Percentiles rank a stretch among this genome's conserved stretches.
These are phyloP conservation scores for Fulmarus glacialis DNA, from an alignment of 2,113 vertebrate genomes.

Conservation along the genomic window DNA sequence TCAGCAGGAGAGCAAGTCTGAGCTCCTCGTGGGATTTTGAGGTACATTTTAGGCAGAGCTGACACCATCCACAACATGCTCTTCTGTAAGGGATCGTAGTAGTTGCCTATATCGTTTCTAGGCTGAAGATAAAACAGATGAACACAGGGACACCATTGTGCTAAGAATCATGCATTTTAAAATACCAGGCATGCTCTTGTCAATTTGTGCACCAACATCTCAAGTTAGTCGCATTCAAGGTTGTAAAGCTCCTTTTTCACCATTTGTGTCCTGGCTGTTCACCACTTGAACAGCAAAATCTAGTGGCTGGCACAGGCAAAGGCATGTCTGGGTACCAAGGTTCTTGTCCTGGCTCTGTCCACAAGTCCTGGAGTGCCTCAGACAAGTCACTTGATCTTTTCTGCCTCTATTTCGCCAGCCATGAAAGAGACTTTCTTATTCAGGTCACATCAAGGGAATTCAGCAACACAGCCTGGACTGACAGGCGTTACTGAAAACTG, in stretches of 20 bases:
- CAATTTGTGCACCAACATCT: not conserved
- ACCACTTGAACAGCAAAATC: not conserved
- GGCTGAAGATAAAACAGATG: not conserved
- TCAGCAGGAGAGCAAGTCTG: not conserved
- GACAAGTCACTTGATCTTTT: not conserved
- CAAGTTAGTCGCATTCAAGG: not conserved
- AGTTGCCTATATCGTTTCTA: not conserved
- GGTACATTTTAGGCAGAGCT: not conserved
- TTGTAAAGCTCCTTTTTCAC: not conserved
- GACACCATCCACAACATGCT: not conserved
- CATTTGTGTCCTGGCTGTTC: not conserved
- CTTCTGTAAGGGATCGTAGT: fast-evolving
- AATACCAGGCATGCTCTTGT: not conserved
- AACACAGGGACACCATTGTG: not conserved
- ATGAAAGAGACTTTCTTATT: not conserved
- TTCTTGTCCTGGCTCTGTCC: not conserved
- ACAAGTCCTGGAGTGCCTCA: not conserved
- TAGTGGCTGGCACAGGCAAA: not conserved
- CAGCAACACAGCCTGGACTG: not conserved
- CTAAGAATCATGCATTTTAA: not conserved
- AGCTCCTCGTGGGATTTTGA: not conserved
- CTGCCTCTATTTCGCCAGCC: not conserved
- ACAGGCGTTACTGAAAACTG: not conserved
- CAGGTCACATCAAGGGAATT: not conserved
- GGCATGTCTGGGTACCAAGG: not conserved